Percentiles rank a stretch among this genome's conserved stretches.
phyloP scores from a whole-genome alignment of 2,113 vertebrate species.

The Larimichthys crocea region DNA sequence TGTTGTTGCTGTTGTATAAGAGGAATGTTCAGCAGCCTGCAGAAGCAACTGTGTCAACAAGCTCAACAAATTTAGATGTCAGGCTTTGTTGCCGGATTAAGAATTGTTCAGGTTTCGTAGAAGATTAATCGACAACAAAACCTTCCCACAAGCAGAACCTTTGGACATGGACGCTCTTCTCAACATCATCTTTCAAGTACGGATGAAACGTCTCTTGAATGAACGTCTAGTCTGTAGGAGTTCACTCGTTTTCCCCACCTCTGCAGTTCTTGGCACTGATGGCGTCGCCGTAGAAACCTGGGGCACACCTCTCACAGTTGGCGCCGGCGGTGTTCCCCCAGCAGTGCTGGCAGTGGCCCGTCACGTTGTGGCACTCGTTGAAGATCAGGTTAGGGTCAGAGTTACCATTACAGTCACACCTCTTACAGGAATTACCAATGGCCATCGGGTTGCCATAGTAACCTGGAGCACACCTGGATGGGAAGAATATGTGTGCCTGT shows the following conservation, averaged over 20 bases:
- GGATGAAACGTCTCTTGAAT: constrained; percentile 1
- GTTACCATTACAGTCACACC: constrained; percentile 97
- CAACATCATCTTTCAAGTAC: neutral
- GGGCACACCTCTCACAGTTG: constrained; percentile 91
- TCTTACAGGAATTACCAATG: constrained; percentile 90
- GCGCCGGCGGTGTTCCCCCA: constrained; percentile 90
- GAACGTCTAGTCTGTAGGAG: neutral
- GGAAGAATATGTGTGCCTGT: neutral
- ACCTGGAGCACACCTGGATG: constrained; percentile 92
- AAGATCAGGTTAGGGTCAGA: constrained; percentile 97
- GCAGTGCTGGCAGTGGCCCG: constrained; percentile 93
- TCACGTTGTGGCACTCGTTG: constrained; percentile 94
- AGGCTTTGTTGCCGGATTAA: neutral
- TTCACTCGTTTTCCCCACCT: constrained; percentile 80
- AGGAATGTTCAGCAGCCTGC: neutral
- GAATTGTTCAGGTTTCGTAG: neutral
- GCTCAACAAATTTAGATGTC: neutral
- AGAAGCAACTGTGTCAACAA: constrained; percentile 53
- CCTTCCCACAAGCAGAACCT: neutral
- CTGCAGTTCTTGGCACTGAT: constrained; percentile 89
- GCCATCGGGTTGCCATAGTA: constrained; percentile 95
- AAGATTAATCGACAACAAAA: constrained; percentile 4
- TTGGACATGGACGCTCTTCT: neutral
- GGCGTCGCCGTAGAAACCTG: constrained; percentile 93
- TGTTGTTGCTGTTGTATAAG: neutral